A percentile compares a stretch with the other conserved stretches of the same genome.
These are phyloP conservation scores for Lumbricus terrestris DNA, from an alignment of 2,888 invertebrate genomes.

Conservation along the genomic window DNA sequence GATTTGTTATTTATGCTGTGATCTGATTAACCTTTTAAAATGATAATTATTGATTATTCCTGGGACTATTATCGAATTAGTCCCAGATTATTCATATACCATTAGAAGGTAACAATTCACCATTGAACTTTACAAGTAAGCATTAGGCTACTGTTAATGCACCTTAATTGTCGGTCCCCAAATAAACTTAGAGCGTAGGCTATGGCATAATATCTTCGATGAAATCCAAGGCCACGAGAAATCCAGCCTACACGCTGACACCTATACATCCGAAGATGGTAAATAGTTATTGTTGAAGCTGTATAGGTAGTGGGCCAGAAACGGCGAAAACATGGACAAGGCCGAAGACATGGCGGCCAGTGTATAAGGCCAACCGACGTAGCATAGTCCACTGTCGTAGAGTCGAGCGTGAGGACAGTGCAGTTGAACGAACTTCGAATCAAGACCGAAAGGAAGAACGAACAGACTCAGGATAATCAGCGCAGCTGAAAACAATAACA, in stretches of 20 bases:
- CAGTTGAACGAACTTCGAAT: background rate
- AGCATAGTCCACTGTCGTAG: slow-evolving; percentile 6
- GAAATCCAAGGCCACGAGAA: background rate
- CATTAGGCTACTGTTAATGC: no score
- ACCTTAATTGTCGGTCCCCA: background rate
- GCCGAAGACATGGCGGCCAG: slow-evolving; percentile 20
- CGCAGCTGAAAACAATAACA: background rate
- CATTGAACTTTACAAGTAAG: background rate
- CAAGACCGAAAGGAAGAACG: background rate
- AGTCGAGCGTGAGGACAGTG: slow-evolving; percentile 5
- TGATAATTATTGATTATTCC: no score
- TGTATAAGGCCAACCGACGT: slow-evolving; percentile 19
- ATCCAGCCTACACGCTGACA: background rate
- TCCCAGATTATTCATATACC: no score
- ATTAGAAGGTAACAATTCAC: background rate
- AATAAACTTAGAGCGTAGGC: background rate
- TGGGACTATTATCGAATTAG: no score
- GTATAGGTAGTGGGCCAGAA: slow-evolving; percentile 16
- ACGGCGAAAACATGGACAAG: slow-evolving; percentile 16
- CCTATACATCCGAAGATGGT: background rate
- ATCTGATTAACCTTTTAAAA: no score
- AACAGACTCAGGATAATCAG: background rate
- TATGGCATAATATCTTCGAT: background rate
- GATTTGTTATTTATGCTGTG: no score
- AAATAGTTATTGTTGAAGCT: background rate